Evolutionary conservation across 2,113 vertebrate genomes (phyloP), one percentile per base, ranked within the genome.

Genomic region (Calonectris borealis): DNA sequence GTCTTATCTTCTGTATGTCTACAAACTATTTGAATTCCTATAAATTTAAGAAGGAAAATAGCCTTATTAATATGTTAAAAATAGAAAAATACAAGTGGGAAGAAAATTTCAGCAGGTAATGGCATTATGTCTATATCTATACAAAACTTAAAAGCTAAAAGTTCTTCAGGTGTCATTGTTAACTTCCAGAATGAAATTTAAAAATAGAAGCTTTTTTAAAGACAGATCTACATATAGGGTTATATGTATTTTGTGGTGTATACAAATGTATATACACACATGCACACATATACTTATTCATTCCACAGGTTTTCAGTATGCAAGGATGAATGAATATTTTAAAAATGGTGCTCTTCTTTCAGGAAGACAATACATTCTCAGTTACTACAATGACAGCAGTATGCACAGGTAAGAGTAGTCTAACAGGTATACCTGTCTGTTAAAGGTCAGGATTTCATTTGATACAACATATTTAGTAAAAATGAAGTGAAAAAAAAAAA

Each of bases 201-300:
- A 72, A 68, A 82, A 2, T 4, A 36, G 13, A 84, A 82, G 3
- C 2, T 29, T 69, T 69, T 65, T 11, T 0, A 55, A 64, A 58
- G n/a, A 57, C 27, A 25, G 0, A 10, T 46, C 21, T 79, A 7
- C 13, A 14, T 55, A 24, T 1, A 51, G 1, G 3, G 1, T 11
- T 19, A 16, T 3, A 0, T 13, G 1, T 18, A 29, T 70, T 77
- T 51, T 80, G 4, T 68, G 27, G 1, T 42, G 4, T 58, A 38
- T 18, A 10, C 1, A 44, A 31, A 42, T 29, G 38, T 16, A 6
- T 46, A 29, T 19, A 24, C 6, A 48, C 2, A 36, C 10, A 54
- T 7, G 3, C 2, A 29, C 20, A 46, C 1, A 57, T 42, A 24
- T 21, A 48, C 6, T 36, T 68, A 83, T 4, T 80, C 2, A 55